phyloP scores from a whole-genome alignment of 2,113 vertebrate species.

The Saccopteryx bilineata region DNA sequence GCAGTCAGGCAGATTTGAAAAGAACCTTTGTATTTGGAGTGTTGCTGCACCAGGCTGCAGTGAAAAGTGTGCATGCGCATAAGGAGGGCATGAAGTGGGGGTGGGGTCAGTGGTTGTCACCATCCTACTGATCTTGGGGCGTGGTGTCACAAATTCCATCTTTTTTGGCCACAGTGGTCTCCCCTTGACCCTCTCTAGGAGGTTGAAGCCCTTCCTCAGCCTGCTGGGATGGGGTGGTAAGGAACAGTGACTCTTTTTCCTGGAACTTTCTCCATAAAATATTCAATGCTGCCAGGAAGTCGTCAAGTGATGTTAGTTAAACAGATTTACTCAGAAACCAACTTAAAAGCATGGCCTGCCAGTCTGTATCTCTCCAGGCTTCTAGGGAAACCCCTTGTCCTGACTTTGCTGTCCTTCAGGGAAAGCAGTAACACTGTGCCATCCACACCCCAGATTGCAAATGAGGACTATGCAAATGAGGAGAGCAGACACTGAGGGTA shows the following conservation, averaged over 20 bases:
- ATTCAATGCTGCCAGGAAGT: constrained; percentile 52
- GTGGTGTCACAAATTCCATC: not conserved
- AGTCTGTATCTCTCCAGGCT: not conserved
- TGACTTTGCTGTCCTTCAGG: too few relatives aligned
- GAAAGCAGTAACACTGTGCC: too few relatives aligned
- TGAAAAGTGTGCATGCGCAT: not conserved
- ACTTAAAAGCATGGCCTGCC: not conserved
- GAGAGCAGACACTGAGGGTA: not conserved
- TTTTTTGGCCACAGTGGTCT: not conserved
- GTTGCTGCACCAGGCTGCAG: not conserved
- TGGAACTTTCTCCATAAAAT: constrained; percentile 45
- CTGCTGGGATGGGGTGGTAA: not conserved
- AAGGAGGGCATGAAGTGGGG: not conserved
- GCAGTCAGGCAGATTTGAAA: not conserved
- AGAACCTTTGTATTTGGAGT: not conserved
- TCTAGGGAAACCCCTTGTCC: not conserved
- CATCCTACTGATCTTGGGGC: not conserved
- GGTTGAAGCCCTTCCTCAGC: not conserved
- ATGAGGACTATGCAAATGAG: not conserved
- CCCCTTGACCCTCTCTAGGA: not conserved
- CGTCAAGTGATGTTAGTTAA: not conserved
- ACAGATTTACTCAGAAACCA: constrained; percentile 26
- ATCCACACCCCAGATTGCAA: not conserved
- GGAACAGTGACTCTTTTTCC: not conserved
- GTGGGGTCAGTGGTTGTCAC: not conserved